These are phyloP conservation scores for Hemiscyllium ocellatum DNA, from an alignment of 2,113 vertebrate genomes.

Conservation along the genomic window DNA sequence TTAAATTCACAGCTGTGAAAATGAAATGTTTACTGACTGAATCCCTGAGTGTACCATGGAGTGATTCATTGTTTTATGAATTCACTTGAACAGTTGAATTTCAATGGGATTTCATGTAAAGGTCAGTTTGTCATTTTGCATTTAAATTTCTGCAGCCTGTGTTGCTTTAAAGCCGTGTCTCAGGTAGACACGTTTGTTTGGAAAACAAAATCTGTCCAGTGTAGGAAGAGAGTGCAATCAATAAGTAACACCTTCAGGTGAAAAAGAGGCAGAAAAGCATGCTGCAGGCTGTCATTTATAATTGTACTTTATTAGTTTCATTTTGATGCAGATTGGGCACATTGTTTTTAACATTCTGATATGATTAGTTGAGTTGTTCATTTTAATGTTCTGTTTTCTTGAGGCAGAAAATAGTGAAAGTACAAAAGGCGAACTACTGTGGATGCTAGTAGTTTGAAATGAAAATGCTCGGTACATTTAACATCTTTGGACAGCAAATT, in stretches of 20 bases:
- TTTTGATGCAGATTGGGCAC: background rate
- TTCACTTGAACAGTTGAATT: background rate
- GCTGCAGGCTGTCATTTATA: background rate
- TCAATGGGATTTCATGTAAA: slow-evolving; percentile 7
- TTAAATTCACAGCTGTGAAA: slow-evolving; percentile 1
- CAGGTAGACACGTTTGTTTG: background rate
- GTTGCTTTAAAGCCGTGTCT: background rate
- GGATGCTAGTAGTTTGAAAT: background rate
- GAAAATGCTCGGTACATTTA: background rate
- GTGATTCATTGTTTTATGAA: background rate
- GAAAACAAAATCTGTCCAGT: background rate
- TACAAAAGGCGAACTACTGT: background rate
- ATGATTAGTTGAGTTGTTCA: background rate
- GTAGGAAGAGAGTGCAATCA: background rate
- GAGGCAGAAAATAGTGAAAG: background rate
- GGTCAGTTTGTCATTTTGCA: background rate
- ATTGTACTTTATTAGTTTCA: background rate
- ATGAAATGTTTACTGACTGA: background rate
- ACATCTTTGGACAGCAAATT: background rate
- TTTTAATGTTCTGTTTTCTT: background rate
- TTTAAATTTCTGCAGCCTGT: background rate
- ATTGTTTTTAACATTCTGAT: background rate
- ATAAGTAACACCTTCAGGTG: background rate
- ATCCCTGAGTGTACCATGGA: background rate
- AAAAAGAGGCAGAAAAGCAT: background rate